Conservation (phyloP, 1,140 invertebrate species). For the Drosophila nannoptera region DNA sequence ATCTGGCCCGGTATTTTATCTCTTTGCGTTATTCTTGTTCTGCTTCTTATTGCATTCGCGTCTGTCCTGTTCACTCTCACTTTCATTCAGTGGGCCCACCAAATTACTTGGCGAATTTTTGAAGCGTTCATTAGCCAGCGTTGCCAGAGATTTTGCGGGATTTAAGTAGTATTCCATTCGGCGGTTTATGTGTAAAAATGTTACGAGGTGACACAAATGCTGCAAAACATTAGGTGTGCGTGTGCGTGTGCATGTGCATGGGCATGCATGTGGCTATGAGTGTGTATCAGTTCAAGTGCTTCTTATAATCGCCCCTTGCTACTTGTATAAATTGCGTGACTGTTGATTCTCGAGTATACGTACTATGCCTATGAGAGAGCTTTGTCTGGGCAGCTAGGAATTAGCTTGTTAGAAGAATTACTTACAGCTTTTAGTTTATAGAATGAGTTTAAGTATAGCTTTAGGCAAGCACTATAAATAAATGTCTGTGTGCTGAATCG, state of each 20-base stretch:
- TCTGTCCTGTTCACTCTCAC: constrained; percentile 59
- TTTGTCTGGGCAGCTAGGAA: constrained; percentile 5
- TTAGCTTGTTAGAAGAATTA: constrained; percentile 3
- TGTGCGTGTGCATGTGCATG: background rate
- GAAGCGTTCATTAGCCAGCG: constrained; percentile 65
- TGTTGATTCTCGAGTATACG: constrained; percentile 50
- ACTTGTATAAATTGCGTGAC: constrained; percentile 61
- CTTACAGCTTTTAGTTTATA: constrained; percentile 1
- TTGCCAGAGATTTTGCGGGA: constrained; percentile 23
- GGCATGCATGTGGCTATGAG: background rate
- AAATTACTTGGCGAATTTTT: constrained; percentile 45
- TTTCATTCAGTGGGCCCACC: constrained; percentile 42
- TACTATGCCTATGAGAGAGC: constrained; percentile 10
- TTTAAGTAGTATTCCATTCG: constrained; percentile 16
- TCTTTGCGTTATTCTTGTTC: constrained; percentile 8
- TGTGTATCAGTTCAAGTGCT: constrained; percentile 53
- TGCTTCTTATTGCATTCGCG: background rate
- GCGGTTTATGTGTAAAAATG: constrained; percentile 8
- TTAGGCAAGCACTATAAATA: background rate
- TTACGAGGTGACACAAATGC: constrained; percentile 12
- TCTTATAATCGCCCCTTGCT: constrained; percentile 47
- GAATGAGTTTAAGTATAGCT: background rate
- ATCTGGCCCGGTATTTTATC: constrained; percentile 57
- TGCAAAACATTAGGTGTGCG: background rate
- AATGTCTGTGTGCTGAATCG: background rate